phyloP scores from a whole-genome alignment of 2,797 vertebrate genomes.

The Eospalax fontanierii region DNA sequence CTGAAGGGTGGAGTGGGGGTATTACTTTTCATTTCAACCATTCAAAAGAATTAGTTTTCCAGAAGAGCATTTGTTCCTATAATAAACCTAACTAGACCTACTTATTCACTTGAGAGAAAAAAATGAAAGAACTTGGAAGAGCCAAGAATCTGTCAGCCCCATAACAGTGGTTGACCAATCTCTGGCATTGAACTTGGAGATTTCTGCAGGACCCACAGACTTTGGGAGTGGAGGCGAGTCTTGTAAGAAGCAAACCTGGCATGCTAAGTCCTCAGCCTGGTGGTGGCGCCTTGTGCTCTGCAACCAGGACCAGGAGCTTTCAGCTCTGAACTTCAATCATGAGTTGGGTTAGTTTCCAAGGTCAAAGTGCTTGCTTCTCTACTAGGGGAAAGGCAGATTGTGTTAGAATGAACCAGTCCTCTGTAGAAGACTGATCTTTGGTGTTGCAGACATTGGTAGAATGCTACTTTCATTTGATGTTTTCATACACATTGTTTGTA shows the following conservation, averaged over 20 bases:
- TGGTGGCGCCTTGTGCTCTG: background rate
- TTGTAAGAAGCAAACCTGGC: background rate
- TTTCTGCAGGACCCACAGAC: constrained; percentile 27
- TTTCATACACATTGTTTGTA: background rate
- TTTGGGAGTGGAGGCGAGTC: background rate
- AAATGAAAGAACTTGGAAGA: background rate
- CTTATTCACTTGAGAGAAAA: constrained; percentile 66
- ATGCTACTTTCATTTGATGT: background rate
- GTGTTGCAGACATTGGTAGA: background rate
- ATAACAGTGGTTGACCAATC: constrained; percentile 60
- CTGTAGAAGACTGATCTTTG: background rate
- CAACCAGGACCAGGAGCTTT: background rate
- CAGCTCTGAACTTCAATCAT: background rate
- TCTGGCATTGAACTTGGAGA: constrained; percentile 34
- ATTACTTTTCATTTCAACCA: constrained; percentile 82
- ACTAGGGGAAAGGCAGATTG: background rate
- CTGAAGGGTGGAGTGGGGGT: constrained; percentile 63
- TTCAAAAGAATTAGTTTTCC: constrained; percentile 79
- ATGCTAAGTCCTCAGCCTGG: background rate
- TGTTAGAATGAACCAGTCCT: background rate
- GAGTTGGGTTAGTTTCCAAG: background rate
- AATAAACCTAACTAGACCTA: constrained; percentile 81
- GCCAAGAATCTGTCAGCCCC: constrained; percentile 82
- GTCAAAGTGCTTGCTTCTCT: background rate
- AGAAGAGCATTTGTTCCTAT: constrained; percentile 82